A percentile compares a stretch with the other conserved stretches of the same genome.
phyloP scores from a whole-genome alignment of 2,113 vertebrate species.

The Oxyruncus cristatus region DNA sequence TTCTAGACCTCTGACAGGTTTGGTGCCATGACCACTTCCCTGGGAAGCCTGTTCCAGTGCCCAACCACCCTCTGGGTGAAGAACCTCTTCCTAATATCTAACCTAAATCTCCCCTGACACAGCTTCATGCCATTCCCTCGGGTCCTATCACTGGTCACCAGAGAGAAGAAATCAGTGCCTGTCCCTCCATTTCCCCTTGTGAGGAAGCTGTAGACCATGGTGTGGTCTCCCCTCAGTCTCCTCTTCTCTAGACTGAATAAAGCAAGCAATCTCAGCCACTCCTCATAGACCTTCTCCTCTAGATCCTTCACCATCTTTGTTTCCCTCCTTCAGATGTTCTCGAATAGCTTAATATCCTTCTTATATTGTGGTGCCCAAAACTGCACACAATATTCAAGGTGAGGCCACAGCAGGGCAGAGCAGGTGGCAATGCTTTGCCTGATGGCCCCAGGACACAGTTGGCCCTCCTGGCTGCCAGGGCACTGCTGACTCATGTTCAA shows the following conservation, averaged over 20 bases:
- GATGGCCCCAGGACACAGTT: fast-evolving
- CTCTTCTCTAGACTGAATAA: neutral
- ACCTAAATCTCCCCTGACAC: neutral
- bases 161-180: neutral
- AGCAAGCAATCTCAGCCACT: neutral
- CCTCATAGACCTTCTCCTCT: neutral
- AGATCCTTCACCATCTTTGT: neutral
- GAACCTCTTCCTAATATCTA: neutral
- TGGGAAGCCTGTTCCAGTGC: neutral
- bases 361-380: fast-evolving
- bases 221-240: neutral
- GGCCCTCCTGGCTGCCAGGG: neutral
- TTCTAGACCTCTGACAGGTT: neutral
- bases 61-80: neutral
- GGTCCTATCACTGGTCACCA: neutral
- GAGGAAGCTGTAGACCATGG: neutral
- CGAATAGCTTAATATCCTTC: neutral
- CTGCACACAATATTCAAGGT: neutral
- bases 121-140: neutral
- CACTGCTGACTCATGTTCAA: fast-evolving
- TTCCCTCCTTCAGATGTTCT: neutral
- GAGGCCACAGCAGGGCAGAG: neutral
- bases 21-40: neutral
- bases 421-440: fast-evolving
- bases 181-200: fast-evolving